These are phyloP conservation scores for Neomonachus schauinslandi DNA, from an alignment of 2,113 vertebrate genomes.

Conservation along the genomic window DNA sequence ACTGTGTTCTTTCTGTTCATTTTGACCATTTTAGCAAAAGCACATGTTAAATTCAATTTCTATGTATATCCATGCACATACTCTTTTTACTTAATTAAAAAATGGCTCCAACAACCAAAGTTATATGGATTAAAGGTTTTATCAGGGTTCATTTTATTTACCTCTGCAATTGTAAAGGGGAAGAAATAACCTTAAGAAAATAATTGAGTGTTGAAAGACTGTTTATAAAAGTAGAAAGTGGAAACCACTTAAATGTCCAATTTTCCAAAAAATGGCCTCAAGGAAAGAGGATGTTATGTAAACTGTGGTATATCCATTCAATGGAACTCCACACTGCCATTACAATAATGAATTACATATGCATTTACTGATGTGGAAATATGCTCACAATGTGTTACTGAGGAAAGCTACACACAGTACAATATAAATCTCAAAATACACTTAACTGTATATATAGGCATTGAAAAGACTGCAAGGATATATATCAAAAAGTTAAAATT, in stretches of 20 bases:
- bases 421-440: background rate
- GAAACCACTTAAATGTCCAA: background rate
- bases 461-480: background rate
- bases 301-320: background rate
- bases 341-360: background rate
- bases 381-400: background rate
- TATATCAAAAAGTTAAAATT: slow-evolving; percentile 5
- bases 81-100: background rate
- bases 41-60: background rate
- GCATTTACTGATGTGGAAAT: background rate
- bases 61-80: background rate
- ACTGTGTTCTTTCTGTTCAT: background rate
- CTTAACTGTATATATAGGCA: background rate
- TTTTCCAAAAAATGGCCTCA: background rate
- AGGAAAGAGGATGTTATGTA: background rate
- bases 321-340: background rate
- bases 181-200: background rate
- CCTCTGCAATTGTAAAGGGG: background rate
- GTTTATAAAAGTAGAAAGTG: background rate
- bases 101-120: background rate
- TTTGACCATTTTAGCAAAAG: background rate
- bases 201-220: background rate
- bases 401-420: background rate
- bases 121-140: background rate
- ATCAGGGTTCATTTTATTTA: slow-evolving; percentile 9